These are phyloP conservation scores for Sisor rabdophorus DNA, from an alignment of 2,113 vertebrate genomes.

Conservation along the genomic window DNA sequence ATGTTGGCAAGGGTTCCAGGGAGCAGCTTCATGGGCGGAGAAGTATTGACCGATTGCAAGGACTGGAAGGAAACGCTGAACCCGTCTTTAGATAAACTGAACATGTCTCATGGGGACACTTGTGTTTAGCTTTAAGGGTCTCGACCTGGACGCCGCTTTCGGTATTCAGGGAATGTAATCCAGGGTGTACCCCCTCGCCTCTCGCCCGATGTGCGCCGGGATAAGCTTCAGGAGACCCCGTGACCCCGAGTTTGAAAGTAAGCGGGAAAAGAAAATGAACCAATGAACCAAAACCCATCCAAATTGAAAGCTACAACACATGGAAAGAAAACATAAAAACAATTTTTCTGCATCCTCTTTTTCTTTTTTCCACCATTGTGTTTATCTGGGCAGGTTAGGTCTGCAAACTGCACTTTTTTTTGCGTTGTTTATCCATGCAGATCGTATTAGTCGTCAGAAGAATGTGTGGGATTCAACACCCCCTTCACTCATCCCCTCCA, in stretches of 20 bases:
- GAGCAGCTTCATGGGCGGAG: not conserved
- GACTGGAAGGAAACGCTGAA: slow-evolving; percentile 14
- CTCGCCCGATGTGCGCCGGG: no score
- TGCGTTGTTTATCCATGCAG: slow-evolving; percentile 44
- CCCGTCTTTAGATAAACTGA: slow-evolving; percentile 10
- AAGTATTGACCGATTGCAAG: slow-evolving; percentile 6
- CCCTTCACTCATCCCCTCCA: slow-evolving; percentile 31
- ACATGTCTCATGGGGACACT: not conserved
- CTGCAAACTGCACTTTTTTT: slow-evolving; percentile 45
- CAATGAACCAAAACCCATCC: no score
- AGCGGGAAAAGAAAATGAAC: no score
- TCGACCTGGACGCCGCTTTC: not conserved
- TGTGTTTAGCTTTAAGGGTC: not conserved
- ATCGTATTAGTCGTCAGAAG: slow-evolving; percentile 51
- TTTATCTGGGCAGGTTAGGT: slow-evolving; percentile 14
- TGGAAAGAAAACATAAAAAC: no score
- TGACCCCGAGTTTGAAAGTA: no score
- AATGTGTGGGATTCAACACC: slow-evolving; percentile 55
- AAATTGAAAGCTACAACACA: no score
- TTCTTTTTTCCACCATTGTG: not conserved
- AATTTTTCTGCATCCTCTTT: no score
- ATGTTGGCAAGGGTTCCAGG: not conserved
- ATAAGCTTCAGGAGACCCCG: no score
- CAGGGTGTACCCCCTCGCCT: no score
- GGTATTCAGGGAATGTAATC: not conserved